Percentiles rank a stretch among this genome's conserved stretches.
phyloP scores from a whole-genome alignment of 2,888 invertebrate species.

The Callinectes sapidus region DNA sequence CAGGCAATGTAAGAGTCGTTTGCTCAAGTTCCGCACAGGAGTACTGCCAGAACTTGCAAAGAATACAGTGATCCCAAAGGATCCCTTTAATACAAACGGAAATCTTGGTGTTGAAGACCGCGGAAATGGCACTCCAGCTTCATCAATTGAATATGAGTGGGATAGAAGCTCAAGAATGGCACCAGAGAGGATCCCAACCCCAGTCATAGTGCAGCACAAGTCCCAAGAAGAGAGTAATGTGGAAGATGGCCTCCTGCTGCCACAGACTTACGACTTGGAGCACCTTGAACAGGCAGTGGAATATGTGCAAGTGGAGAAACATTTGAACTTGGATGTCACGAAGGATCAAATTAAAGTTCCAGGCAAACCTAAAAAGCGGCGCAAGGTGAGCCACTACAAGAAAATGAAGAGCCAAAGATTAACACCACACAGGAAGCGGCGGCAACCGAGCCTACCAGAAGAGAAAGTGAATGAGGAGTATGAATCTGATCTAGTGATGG shows the following conservation, averaged over 20 bases:
- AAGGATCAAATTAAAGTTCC: background rate
- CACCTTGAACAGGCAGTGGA: slow-evolving; percentile 1
- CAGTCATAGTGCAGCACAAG: background rate
- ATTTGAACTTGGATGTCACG: background rate
- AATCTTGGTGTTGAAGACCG: background rate
- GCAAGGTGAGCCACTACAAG: background rate
- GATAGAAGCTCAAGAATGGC: background rate
- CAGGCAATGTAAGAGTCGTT: background rate
- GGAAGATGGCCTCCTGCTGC: background rate
- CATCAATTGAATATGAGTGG: background rate
- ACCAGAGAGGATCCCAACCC: background rate
- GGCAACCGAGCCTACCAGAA: background rate
- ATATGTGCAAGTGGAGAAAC: background rate
- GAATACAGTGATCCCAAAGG: background rate
- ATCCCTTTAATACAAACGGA: background rate
- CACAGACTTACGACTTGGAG: slow-evolving; percentile 15
- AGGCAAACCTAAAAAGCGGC: background rate
- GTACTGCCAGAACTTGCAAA: background rate
- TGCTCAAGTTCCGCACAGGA: background rate
- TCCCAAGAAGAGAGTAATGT: background rate
- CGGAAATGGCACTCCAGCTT: background rate
- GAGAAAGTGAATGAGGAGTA: background rate
- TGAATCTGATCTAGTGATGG: background rate
- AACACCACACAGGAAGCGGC: background rate
- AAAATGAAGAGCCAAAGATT: background rate